phyloP scores from a whole-genome alignment of 2,888 invertebrate species.

The Meiosimyza platycephala region DNA sequence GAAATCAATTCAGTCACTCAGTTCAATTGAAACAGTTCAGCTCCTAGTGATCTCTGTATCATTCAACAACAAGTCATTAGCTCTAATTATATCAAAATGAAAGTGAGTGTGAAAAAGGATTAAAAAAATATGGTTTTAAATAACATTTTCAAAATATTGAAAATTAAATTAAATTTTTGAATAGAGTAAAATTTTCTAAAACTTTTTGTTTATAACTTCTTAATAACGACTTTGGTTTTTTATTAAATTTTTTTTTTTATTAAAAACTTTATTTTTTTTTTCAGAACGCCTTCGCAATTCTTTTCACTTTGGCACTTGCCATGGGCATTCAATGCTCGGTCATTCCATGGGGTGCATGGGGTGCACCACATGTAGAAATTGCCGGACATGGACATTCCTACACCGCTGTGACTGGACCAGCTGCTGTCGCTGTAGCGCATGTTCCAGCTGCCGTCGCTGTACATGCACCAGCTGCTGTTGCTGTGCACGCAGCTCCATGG shows the following conservation, averaged over 20 bases:
- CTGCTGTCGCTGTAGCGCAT: slow-evolving; percentile 49
- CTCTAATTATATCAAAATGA: slow-evolving; percentile 50
- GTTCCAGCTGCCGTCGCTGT: slow-evolving; percentile 42
- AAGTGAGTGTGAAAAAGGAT: slow-evolving; percentile 52
- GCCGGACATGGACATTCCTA: slow-evolving; percentile 53
- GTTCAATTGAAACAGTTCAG: slow-evolving; percentile 49
- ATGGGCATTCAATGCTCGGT: slow-evolving; percentile 61
- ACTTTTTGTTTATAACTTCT: background rate
- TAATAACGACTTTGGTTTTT: slow-evolving; percentile 50
- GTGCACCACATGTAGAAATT: slow-evolving; percentile 41
- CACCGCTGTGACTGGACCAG: slow-evolving; percentile 53
- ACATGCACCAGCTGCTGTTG: slow-evolving; percentile 47
- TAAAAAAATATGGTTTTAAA: too few relatives aligned
- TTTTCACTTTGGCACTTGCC: slow-evolving; percentile 62
- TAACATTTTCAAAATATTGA: too few relatives aligned
- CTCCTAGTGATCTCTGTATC: slow-evolving; percentile 35
- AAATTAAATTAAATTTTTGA: too few relatives aligned
- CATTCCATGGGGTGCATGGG: slow-evolving; percentile 49
- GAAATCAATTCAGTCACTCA: slow-evolving; percentile 59
- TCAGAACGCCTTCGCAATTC: slow-evolving; percentile 56
- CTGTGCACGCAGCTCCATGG: slow-evolving; percentile 36
- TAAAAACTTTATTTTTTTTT: background rate
- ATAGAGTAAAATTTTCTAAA: too few relatives aligned
- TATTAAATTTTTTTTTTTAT: background rate
- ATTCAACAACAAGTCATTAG: slow-evolving; percentile 33